phyloP scores from a whole-genome alignment of 2,113 vertebrate genomes.

The Rhineura floridana region DNA sequence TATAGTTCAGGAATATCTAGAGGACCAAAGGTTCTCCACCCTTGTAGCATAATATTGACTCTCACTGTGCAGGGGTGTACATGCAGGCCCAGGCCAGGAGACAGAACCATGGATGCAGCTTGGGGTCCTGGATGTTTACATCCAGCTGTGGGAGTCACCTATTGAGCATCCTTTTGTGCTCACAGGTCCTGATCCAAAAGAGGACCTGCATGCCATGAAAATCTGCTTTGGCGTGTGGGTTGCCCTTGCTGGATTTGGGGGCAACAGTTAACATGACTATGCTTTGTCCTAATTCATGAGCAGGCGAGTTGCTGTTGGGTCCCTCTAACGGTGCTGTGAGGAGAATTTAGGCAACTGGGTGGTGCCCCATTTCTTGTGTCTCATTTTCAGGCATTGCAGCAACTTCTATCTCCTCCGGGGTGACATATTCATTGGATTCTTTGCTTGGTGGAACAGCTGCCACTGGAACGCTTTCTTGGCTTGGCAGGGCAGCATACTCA shows the following conservation, averaged over 20 bases:
- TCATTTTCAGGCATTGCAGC: constrained; percentile 39
- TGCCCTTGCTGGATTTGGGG: too few species aligned
- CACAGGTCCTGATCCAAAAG: not conserved
- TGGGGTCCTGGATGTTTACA: not conserved
- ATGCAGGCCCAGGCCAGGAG: too few species aligned
- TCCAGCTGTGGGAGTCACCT: not conserved
- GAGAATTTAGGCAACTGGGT: constrained; percentile 50
- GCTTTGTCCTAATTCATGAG: constrained; percentile 7
- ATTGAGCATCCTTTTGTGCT: not conserved
- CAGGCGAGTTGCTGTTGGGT: not conserved
- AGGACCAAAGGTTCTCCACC: too few species aligned
- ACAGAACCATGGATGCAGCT: not conserved
- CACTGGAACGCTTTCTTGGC: constrained; percentile 53
- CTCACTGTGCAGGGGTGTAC: not conserved
- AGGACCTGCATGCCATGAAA: not conserved
- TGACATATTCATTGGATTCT: constrained; percentile 40
- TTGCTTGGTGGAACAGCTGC: constrained; percentile 45
- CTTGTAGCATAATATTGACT: too few species aligned
- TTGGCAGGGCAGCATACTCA: constrained; percentile 57
- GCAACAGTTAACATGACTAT: not conserved
- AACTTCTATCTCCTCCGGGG: constrained; percentile 21
- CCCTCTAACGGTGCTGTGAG: too few species aligned
- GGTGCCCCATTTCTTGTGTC: constrained; percentile 38
- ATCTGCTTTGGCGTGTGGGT: not conserved
- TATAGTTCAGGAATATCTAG: too few species aligned